Conservation (phyloP, 1,140 invertebrate species). For the Delia radicum region DNA sequence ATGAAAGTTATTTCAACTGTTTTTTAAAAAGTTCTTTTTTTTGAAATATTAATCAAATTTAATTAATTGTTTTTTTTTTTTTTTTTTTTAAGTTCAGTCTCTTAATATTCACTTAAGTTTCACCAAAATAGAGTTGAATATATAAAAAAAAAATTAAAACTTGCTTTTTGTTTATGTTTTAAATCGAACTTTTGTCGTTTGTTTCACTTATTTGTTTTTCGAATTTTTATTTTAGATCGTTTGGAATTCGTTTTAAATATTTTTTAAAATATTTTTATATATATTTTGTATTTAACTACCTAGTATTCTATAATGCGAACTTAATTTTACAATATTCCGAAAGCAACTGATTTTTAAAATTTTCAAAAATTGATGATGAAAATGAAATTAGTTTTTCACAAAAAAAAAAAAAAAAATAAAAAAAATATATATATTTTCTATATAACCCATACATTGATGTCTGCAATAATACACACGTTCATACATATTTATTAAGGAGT, state of each 20-base stretch:
- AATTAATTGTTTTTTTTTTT: slow-evolving; percentile 23
- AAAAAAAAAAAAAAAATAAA: slow-evolving; percentile 6
- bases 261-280: slow-evolving; percentile 20
- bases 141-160: slow-evolving; percentile 9
- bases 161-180: not conserved
- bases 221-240: slow-evolving; percentile 35
- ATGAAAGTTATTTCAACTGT: not conserved
- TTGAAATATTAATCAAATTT: slow-evolving; percentile 19
- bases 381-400: slow-evolving; percentile 14
- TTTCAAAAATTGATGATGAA: slow-evolving; percentile 28
- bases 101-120: not conserved
- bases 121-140: not conserved
- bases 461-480: not conserved
- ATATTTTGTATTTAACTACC: slow-evolving; percentile 31
- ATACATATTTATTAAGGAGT: not conserved
- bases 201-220: slow-evolving; percentile 21
- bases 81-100: slow-evolving; percentile 25
- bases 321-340: slow-evolving; percentile 57
- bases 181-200: slow-evolving; percentile 8
- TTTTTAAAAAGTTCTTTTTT: not conserved
- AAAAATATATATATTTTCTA: slow-evolving; percentile 1
- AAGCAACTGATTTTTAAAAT: slow-evolving; percentile 51
- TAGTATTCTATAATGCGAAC: slow-evolving; percentile 40
- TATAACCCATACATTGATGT: not conserved
- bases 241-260: slow-evolving; percentile 31